Conservation (phyloP, 2,888 invertebrate species). For the Tethea ocularis region DNA sequence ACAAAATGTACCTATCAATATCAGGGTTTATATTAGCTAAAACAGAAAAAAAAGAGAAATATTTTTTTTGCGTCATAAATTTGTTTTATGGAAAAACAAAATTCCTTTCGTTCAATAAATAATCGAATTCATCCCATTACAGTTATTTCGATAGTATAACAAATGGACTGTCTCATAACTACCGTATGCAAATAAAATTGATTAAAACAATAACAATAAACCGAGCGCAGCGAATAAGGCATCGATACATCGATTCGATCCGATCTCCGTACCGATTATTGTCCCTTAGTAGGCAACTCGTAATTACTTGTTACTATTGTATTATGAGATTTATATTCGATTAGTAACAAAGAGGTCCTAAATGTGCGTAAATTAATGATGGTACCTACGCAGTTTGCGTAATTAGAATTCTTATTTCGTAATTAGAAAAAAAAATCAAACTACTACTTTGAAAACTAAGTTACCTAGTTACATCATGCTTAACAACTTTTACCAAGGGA, state of each 20-base stretch:
- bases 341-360: conserved; percentile 13
- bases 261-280: conserved; percentile 69
- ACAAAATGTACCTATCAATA: no score
- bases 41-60: background rate
- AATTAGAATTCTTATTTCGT: background rate
- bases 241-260: conserved; percentile 67
- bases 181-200: conserved; percentile 66
- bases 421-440: no score
- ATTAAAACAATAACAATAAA: conserved; percentile 74
- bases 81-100: background rate
- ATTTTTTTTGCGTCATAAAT: background rate
- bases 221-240: conserved; percentile 70
- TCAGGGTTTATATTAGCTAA: no score
- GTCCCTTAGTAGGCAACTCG: conserved; percentile 72
- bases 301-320: conserved; percentile 76
- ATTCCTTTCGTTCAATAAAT: background rate
- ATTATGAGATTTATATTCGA: conserved; percentile 26
- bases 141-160: background rate
- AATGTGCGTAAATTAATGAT: conserved; percentile 8
- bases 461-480: no score
- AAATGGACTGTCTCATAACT: conserved; percentile 40
- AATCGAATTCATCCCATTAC: background rate
- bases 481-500: no score
- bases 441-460: no score
- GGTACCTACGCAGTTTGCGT: background rate